Evolutionary conservation across 2,797 vertebrate genomes (phyloP).

Genomic region (Melanotaenia maccullochi): DNA sequence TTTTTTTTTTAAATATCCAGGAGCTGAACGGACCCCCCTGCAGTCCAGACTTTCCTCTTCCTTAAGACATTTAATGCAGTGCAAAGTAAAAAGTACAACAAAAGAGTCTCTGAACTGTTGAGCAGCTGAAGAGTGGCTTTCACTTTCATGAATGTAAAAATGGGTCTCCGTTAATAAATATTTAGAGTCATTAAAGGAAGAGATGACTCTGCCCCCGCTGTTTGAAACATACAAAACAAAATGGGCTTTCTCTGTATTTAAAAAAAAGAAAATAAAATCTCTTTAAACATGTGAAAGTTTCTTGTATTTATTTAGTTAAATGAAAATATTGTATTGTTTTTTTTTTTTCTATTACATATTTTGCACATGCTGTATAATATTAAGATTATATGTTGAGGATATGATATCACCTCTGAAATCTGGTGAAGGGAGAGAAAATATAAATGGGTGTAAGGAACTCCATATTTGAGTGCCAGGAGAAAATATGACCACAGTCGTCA

Average conservation of each 20-base stretch:
- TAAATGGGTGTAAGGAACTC: neutral
- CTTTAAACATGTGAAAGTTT: neutral
- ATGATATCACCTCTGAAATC: neutral
- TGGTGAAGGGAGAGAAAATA: neutral
- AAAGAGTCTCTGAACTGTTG: neutral
- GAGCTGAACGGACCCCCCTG: no score
- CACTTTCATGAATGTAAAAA: no score
- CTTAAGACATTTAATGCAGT: neutral
- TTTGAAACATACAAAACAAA: neutral
- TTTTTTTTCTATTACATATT: neutral
- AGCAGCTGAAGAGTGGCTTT: no score
- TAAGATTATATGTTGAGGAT: neutral
- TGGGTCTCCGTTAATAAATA: no score
- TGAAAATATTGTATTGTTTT: neutral
- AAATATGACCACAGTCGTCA: neutral
- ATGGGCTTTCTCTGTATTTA: no score
- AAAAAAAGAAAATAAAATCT: neutral
- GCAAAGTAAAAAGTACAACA: neutral
- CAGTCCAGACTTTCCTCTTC: no score
- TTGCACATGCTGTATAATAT: neutral
- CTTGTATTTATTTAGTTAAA: no score
- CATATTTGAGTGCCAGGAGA: neutral
- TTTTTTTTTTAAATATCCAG: no score
- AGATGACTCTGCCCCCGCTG: no score
- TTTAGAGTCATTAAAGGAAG: no score